phyloP scores from a whole-genome alignment of 2,888 invertebrate genomes.

The Agriopis marginaria region DNA sequence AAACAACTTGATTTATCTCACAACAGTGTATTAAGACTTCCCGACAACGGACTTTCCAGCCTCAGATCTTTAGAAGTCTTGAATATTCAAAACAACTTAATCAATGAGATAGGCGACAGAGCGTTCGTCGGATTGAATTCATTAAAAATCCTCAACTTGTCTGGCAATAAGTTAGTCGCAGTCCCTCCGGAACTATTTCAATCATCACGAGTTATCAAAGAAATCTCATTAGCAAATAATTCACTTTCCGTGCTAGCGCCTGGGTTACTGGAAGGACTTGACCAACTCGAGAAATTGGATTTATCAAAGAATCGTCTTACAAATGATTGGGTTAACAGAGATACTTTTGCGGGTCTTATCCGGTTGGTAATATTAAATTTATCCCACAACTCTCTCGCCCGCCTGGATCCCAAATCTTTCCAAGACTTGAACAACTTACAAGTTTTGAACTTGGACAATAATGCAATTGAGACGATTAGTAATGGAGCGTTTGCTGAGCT shows the following conservation, averaged over 20 bases:
- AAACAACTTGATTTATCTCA: constrained; percentile 91
- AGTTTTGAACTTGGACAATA: constrained; percentile 91
- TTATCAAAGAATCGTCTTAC: constrained; percentile 91
- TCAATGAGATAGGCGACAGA: constrained; percentile 91
- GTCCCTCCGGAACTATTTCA: constrained; percentile 93
- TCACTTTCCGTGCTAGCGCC: constrained; percentile 92
- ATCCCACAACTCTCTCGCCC: constrained; percentile 89
- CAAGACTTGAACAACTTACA: constrained; percentile 91
- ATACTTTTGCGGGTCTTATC: constrained; percentile 91
- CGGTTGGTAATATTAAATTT: constrained; percentile 91
- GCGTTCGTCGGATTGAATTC: constrained; percentile 90
- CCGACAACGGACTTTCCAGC: constrained; percentile 90
- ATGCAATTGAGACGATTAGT: constrained; percentile 89
- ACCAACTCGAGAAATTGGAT: constrained; percentile 91
- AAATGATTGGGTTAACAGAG: constrained; percentile 91
- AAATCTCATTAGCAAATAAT: constrained; percentile 92
- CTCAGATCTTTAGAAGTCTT: constrained; percentile 90
- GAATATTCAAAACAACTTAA: constrained; percentile 91
- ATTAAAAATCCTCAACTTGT: constrained; percentile 91
- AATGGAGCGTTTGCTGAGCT: constrained; percentile 91
- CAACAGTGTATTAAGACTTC: constrained; percentile 90
- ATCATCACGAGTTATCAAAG: constrained; percentile 89
- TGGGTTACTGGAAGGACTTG: constrained; percentile 90
- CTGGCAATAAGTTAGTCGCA: constrained; percentile 92
- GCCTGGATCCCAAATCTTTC: constrained; percentile 90